These are phyloP conservation scores for Ahaetulla prasina DNA, from an alignment of 2,113 vertebrate genomes.

Conservation along the genomic window DNA sequence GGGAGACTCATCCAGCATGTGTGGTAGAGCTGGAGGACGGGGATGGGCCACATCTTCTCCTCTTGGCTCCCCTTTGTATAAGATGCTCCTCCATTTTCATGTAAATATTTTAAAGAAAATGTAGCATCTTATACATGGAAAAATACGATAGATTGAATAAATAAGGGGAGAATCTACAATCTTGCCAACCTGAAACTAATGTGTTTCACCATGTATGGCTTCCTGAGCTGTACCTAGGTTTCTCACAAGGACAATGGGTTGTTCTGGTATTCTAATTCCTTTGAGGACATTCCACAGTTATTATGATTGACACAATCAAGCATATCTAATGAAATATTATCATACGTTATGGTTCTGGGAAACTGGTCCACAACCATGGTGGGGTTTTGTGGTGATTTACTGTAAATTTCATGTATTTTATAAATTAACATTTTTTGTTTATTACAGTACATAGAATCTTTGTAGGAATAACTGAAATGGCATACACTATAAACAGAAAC, in stretches of 20 bases:
- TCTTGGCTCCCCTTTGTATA: no score
- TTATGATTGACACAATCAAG: neutral
- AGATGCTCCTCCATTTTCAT: no score
- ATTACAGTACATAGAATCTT: neutral
- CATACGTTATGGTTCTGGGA: neutral
- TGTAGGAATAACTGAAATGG: neutral
- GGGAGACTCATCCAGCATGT: no score
- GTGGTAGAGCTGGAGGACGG: no score
- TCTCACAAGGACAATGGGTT: neutral
- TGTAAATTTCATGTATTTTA: neutral
- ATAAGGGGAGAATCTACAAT: neutral
- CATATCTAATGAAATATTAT: neutral
- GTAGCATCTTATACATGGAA: no score
- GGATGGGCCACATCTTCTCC: no score
- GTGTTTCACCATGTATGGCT: neutral
- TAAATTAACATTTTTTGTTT: neutral
- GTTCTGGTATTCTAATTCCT: neutral
- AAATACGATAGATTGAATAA: neutral
- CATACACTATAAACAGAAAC: neutral
- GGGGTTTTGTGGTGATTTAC: neutral
- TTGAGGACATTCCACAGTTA: neutral
- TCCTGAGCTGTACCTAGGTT: neutral
- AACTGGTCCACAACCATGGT: neutral
- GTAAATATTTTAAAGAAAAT: no score
- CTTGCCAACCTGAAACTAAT: neutral